phyloP scores from a whole-genome alignment of 1,140 invertebrate genomes.

The Drosophila pachea region DNA sequence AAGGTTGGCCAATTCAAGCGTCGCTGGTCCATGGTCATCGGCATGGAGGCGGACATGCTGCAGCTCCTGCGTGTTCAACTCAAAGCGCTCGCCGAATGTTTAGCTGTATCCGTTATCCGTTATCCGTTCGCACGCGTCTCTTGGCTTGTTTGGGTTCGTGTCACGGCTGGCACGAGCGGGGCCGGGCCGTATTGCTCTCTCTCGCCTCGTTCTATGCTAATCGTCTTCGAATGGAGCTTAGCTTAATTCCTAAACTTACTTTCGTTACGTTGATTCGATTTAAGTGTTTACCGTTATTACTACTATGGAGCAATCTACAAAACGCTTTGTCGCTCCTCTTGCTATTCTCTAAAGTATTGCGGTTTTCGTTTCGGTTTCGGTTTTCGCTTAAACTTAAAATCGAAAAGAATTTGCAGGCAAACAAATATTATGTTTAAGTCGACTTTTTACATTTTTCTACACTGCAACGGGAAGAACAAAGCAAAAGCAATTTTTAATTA shows the following conservation, averaged over 20 bases:
- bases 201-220: conserved; percentile 59
- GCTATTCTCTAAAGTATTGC: background rate
- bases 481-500: conserved; percentile 18
- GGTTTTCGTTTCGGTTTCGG: conserved; percentile 23
- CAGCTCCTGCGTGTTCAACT: conserved; percentile 40
- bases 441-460: conserved; percentile 78
- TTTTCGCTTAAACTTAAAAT: conserved; percentile 66
- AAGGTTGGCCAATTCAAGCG: conserved; percentile 68
- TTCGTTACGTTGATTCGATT: conserved; percentile 40
- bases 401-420: conserved; percentile 72
- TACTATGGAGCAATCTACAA: conserved; percentile 49
- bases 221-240: conserved; percentile 71
- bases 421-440: conserved; percentile 74
- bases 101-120: background rate
- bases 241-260: conserved; percentile 46
- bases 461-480: conserved; percentile 58
- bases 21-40: conserved; percentile 54
- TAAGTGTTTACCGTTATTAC: conserved; percentile 13
- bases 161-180: conserved; percentile 8
- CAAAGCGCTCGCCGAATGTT: conserved; percentile 55
- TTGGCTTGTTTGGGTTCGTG: conserved; percentile 26
- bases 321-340: conserved; percentile 25
- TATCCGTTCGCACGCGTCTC: conserved; percentile 54
- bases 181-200: too few relatives aligned
- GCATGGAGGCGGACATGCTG: conserved; percentile 49